Base-by-base conservation (phyloP, 1,140 invertebrate genomes). In the Heliothis subflexa region DNA sequence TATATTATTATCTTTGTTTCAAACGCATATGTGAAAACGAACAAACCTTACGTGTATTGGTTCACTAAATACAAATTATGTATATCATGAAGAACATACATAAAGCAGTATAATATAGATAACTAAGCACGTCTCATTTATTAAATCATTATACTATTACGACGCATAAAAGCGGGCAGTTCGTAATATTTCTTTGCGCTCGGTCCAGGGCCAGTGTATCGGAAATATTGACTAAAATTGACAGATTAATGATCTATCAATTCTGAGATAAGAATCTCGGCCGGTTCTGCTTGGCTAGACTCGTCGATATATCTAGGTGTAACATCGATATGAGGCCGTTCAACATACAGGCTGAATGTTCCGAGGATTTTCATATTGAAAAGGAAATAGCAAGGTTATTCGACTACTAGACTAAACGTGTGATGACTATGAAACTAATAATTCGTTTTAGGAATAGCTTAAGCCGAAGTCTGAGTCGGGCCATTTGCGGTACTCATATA, bases 211-310 rank as follows among this genome's bases (percentile, higher is more conserved):
- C 66, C 7, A 52, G 66, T 70, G 45, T 70, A 70, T 70, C 21
- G 49, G 66, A 70, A 50, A 50, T 70, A 50, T 52, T 70, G 40
- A 70, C 47, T 70, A 70, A 70, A 40, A 70, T 70, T 50, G 66
- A 28, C 49, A 70, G 62, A 66, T 66, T 66, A 66, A 66, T 66
- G 62, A 70, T 70, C 66, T 70, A 70, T 70, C 66, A 70, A 70
- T 70, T 70, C 66, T 52, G 52, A 50, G 66, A 70, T 70, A 70
- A 52, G 66, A 70, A 70, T 70, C 66, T 70, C 66, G 66, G 66
- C 21, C 66, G 49, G 49, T 70, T 70, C 66, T 70, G 47, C 66
- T 70, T 70, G 66, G 66, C 45, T 70, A 70, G 66, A 50, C 47
- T n/a, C 18, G 5, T 12, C 18, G 47, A 70, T 70, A 16, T 70